Evolutionary conservation across 2,888 invertebrate genomes (phyloP).

Genomic region (Celastrina argiolus): DNA sequence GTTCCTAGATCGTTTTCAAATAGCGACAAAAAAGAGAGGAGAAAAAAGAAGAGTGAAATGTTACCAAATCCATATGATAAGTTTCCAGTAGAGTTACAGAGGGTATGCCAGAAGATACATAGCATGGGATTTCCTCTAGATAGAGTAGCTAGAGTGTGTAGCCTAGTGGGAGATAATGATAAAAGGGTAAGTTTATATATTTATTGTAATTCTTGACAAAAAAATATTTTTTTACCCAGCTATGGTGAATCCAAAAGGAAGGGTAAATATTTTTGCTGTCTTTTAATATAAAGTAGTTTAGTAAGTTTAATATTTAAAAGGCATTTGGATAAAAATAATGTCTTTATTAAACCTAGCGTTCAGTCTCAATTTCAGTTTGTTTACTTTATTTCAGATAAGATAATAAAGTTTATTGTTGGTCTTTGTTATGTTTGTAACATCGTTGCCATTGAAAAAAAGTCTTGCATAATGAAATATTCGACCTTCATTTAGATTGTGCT

Average conservation of each 20-base stretch:
- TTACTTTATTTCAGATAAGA: not conserved
- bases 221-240: too few species aligned
- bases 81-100: constrained; percentile 76
- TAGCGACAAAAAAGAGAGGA: constrained; percentile 46
- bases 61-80: constrained; percentile 63
- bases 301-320: not conserved
- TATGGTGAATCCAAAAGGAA: too few species aligned
- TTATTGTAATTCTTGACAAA: too few species aligned
- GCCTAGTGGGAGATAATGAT: constrained; percentile 86
- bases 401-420: constrained; percentile 2
- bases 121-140: constrained; percentile 93
- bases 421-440: not conserved
- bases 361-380: not conserved
- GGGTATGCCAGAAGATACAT: constrained; percentile 84
- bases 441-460: not conserved
- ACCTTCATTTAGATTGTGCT: not conserved
- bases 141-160: constrained; percentile 88
- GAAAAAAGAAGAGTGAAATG: constrained; percentile 49
- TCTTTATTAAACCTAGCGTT: not conserved
- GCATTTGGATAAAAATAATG: not conserved
- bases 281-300: not conserved
- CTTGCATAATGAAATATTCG: not conserved
- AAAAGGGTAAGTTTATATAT: constrained; percentile 83
- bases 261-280: not conserved
- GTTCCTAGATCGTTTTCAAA: constrained; percentile 43